Conservation (phyloP, 2,888 invertebrate species). For the Lymantria monacha region DNA sequence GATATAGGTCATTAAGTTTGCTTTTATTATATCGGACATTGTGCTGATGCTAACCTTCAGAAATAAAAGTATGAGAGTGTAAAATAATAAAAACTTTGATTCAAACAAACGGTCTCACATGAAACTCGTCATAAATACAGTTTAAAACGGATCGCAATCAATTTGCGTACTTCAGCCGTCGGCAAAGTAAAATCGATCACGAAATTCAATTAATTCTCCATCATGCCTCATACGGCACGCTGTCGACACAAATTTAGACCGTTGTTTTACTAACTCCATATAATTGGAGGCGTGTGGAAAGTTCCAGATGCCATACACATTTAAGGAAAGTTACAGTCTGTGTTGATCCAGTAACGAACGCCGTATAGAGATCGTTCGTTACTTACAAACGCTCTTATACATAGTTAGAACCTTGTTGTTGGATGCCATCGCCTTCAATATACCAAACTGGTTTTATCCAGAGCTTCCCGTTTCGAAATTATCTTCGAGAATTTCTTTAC, state of each 20-base stretch:
- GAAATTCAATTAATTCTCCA: constrained; percentile 45
- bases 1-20: no score
- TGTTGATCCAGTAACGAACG: constrained; percentile 36
- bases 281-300: constrained; percentile 54
- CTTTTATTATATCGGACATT: no score
- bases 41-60: no score
- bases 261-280: constrained; percentile 25
- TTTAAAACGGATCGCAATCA: background rate
- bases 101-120: background rate
- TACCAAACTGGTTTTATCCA: constrained; percentile 66
- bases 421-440: constrained; percentile 69
- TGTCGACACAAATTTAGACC: constrained; percentile 45
- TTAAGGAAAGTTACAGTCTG: constrained; percentile 51
- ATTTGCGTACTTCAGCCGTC: background rate
- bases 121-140: background rate
- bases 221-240: constrained; percentile 39
- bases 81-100: no score
- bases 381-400: constrained; percentile 60
- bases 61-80: no score
- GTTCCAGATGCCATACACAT: constrained; percentile 47
- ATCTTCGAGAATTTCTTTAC: constrained; percentile 71
- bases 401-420: constrained; percentile 51
- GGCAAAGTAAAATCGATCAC: constrained; percentile 19
- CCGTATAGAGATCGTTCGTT: constrained; percentile 34
- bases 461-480: constrained; percentile 68